Percentiles rank a stretch among this genome's conserved stretches.
phyloP scores from a whole-genome alignment of 2,888 invertebrate genomes.

The Operophtera brumata region DNA sequence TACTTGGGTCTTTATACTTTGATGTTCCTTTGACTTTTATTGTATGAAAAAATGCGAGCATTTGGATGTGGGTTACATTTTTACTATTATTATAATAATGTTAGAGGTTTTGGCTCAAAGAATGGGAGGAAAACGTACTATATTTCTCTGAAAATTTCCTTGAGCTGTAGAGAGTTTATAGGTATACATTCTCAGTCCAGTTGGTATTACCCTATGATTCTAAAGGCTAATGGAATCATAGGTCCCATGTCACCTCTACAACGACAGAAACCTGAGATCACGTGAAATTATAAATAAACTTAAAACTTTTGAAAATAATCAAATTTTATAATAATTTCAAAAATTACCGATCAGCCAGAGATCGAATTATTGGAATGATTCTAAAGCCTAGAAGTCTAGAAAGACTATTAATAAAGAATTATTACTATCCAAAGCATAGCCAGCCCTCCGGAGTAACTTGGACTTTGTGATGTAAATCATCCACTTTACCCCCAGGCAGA shows the following conservation, averaged over 20 bases:
- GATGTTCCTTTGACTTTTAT: not conserved
- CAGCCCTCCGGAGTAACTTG: conserved; percentile 56
- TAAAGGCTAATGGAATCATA: not conserved
- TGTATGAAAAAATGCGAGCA: not conserved
- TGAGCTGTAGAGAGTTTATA: not conserved
- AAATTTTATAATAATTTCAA: too few species aligned
- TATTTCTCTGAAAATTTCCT: not conserved
- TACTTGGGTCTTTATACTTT: not conserved
- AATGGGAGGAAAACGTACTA: not conserved
- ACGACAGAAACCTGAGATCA: not conserved
- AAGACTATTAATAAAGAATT: conserved; percentile 1
- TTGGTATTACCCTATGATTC: too few species aligned
- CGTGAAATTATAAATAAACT: not conserved
- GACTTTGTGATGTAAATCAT: conserved; percentile 74
- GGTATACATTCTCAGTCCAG: not conserved
- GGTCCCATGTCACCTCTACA: not conserved
- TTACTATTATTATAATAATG: not conserved
- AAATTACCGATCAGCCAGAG: too few species aligned
- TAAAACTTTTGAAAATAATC: too few species aligned
- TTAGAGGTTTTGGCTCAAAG: not conserved
- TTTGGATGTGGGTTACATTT: not conserved
- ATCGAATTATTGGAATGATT: too few species aligned
- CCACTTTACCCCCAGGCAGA: conserved; percentile 55
- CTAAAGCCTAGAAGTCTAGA: not conserved
- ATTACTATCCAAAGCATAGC: conserved; percentile 22